Evolutionary conservation across 2,888 invertebrate species (phyloP).

Genomic region (Holacanthella duospinosa): DNA sequence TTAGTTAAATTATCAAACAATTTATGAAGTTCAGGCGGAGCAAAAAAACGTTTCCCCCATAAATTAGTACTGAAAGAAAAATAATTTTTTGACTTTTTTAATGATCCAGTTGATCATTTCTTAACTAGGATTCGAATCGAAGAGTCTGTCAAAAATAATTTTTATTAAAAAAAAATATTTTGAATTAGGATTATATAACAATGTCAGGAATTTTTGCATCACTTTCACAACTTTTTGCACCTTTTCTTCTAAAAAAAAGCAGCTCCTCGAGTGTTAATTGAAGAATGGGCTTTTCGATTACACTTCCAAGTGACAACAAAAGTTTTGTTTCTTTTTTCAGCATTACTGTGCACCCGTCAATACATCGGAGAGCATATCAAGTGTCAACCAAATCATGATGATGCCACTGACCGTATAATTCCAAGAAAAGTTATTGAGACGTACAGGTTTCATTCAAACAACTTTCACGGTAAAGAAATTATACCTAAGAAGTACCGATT

Average conservation of each 20-base stretch:
- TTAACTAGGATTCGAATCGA: not conserved
- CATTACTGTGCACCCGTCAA: conserved; percentile 28
- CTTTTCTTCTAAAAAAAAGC: conserved; percentile 3
- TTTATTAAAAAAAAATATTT: not conserved
- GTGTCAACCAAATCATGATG: conserved; percentile 28
- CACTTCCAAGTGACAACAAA: conserved; percentile 29
- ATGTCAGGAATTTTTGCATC: not conserved
- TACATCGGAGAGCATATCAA: conserved; percentile 30
- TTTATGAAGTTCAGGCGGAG: not conserved
- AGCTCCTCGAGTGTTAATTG: conserved; percentile 22
- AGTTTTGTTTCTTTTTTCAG: conserved; percentile 27
- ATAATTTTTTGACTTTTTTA: too few species aligned
- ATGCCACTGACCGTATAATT: conserved; percentile 20
- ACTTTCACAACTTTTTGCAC: not conserved
- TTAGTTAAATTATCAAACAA: not conserved
- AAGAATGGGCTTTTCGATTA: conserved; percentile 34
- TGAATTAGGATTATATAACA: not conserved
- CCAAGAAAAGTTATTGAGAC: conserved; percentile 30
- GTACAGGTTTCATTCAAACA: conserved; percentile 31
- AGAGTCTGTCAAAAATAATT: not conserved
- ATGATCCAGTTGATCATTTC: too few species aligned
- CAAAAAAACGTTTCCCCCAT: not conserved
- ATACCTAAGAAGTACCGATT: too few species aligned
- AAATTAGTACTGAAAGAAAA: not conserved
- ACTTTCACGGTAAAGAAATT: conserved; percentile 36